Evolutionary conservation across 1,140 invertebrate species (phyloP).

Genomic region (Rhagoletis zephyria): DNA sequence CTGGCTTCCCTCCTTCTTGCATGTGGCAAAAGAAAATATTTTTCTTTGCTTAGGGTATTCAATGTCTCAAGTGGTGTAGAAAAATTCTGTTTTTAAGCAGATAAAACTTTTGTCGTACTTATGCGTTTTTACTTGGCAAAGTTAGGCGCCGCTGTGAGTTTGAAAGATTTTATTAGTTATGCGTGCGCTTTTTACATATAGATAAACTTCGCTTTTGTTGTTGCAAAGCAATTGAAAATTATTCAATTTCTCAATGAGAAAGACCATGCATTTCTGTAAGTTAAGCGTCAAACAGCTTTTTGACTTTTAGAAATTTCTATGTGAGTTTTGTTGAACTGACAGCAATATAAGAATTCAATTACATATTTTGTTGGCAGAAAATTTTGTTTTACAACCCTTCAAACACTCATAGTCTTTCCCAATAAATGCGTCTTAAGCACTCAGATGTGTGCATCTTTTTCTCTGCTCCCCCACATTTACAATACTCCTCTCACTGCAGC

Average conservation of each 20-base stretch:
- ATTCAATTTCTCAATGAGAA: constrained; percentile 39
- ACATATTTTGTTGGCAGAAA: neutral
- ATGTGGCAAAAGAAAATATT: neutral
- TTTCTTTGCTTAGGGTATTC: neutral
- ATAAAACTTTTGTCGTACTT: constrained; percentile 41
- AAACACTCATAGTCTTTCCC: too few relatives aligned
- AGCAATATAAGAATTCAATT: neutral
- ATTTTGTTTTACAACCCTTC: neutral
- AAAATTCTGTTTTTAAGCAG: constrained; percentile 33
- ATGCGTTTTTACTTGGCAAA: neutral
- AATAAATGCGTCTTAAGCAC: too few relatives aligned
- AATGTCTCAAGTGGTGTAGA: constrained; percentile 16
- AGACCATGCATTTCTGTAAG: neutral
- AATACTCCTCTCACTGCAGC: too few relatives aligned
- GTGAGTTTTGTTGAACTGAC: neutral
- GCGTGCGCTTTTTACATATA: neutral
- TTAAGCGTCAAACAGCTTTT: neutral
- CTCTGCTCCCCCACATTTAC: too few relatives aligned
- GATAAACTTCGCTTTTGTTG: neutral
- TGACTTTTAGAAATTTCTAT: neutral
- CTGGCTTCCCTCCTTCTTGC: neutral
- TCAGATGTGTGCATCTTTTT: too few relatives aligned
- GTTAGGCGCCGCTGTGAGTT: neutral
- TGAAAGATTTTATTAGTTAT: constrained; percentile 13
- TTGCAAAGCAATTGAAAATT: constrained; percentile 47